Evolutionary conservation across 2,888 invertebrate species (phyloP).

Genomic region (Entomobrya multifasciata): DNA sequence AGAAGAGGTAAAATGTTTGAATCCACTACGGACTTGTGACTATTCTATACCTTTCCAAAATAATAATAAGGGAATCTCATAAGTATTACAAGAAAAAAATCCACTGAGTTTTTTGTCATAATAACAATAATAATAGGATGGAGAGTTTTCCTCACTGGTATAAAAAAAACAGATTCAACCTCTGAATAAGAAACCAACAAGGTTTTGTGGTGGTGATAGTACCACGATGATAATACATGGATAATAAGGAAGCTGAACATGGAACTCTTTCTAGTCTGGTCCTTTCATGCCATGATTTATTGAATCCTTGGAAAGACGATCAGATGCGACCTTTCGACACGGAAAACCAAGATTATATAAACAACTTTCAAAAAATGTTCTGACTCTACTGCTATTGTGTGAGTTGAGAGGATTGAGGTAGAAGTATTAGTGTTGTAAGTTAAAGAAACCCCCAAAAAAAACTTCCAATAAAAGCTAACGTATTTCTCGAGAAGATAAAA

Average conservation of each 20-base stretch:
- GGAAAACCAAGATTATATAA: conserved; percentile 55
- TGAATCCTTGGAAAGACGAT: conserved; percentile 75
- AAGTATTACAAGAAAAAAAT: neutral
- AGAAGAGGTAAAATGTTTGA: conserved; percentile 5
- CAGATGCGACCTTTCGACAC: conserved; percentile 77
- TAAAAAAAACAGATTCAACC: conserved; percentile 11
- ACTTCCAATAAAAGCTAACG: neutral
- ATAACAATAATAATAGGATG: conserved; percentile 8
- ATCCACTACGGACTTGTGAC: neutral
- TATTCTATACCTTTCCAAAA: too few relatives aligned
- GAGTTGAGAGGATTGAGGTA: conserved; percentile 11
- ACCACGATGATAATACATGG: neutral
- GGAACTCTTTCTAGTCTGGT: conserved; percentile 38
- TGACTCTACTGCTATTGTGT: neutral
- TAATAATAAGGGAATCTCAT: neutral
- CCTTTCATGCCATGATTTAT: conserved; percentile 78
- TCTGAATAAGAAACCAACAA: conserved; percentile 1
- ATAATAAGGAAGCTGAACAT: conserved; percentile 27
- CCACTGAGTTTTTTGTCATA: neutral
- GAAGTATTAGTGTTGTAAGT: neutral
- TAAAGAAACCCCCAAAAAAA: neutral
- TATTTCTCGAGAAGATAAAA: neutral
- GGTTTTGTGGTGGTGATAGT: neutral
- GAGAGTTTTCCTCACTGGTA: neutral
- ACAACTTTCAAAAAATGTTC: conserved; percentile 45